Percentiles rank a stretch among this genome's conserved stretches.
Evolutionary conservation across 2,113 vertebrate genomes (phyloP).

Genomic region (Todiramphus chloris): DNA sequence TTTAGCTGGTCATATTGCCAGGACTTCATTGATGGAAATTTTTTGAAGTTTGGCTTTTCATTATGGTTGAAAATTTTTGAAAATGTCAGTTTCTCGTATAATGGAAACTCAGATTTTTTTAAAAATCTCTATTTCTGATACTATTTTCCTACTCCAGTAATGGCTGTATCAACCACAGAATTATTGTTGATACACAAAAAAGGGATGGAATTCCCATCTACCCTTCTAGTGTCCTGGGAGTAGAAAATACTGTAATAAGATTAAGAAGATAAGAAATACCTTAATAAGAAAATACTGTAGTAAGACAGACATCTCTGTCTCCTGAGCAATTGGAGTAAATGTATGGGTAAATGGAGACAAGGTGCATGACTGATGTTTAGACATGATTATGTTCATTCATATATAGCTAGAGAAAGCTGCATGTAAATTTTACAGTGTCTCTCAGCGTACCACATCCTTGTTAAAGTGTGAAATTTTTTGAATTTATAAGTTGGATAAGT

Average conservation of each 20-base stretch:
- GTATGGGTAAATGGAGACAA: neutral
- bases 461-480: neutral
- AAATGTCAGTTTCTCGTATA: neutral
- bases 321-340: neutral
- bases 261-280: no score
- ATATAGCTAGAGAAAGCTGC: neutral
- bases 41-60: neutral
- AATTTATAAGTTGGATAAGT: neutral
- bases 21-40: neutral
- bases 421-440: neutral
- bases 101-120: neutral
- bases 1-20: neutral
- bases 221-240: neutral
- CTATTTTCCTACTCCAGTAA: neutral
- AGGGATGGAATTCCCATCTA: neutral
- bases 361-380: neutral
- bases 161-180: neutral
- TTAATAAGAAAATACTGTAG: neutral
- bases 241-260: neutral
- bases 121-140: neutral
- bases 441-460: neutral
- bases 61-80: neutral
- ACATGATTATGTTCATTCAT: neutral
- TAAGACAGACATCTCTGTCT: neutral
- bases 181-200: neutral